phyloP scores from a whole-genome alignment of 2,113 vertebrate species.

The Phalacrocorax aristotelis region DNA sequence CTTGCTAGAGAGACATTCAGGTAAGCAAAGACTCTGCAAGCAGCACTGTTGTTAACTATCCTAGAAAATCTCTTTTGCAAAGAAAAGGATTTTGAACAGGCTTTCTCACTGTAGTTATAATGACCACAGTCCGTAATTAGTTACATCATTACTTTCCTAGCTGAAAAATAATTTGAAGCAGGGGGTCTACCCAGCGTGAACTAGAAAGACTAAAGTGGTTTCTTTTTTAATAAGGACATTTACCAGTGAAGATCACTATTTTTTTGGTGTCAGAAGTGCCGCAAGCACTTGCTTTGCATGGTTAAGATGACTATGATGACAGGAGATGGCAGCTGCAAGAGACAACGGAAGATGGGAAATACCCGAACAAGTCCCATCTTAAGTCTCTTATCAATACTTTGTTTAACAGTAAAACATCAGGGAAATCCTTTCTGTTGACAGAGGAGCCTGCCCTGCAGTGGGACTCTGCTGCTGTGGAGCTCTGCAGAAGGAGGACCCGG shows the following conservation, averaged over 20 bases:
- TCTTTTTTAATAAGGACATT: background rate
- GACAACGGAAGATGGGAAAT: background rate
- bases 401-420: background rate
- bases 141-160: background rate
- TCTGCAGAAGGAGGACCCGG: background rate
- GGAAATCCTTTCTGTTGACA: background rate
- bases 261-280: background rate
- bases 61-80: background rate
- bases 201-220: background rate
- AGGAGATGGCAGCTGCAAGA: background rate
- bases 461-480: background rate
- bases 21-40: background rate
- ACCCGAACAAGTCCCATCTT: background rate
- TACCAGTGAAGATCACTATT: background rate
- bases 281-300: background rate
- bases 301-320: background rate
- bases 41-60: background rate
- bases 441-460: background rate
- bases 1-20: background rate
- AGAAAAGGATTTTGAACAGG: background rate
- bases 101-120: background rate
- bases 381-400: background rate
- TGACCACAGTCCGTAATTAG: background rate
- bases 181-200: background rate
- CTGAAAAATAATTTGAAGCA: background rate